These are phyloP conservation scores for Pristiophorus japonicus DNA, from an alignment of 2,113 vertebrate species.

Conservation along the genomic window DNA sequence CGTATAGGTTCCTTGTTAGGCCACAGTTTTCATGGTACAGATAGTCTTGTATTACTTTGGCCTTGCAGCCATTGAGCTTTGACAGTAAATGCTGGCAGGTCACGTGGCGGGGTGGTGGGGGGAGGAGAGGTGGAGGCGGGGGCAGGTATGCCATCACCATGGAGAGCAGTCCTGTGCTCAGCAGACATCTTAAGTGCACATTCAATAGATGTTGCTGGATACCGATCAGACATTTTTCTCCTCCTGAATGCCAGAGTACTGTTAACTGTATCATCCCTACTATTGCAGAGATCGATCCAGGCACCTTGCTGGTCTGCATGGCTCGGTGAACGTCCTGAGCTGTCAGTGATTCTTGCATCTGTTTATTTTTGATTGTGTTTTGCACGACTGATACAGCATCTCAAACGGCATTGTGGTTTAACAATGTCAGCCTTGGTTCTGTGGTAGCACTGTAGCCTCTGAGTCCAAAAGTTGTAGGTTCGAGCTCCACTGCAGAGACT, in stretches of 20 bases:
- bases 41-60: background rate
- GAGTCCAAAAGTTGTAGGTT: too few relatives aligned
- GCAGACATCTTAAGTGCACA: background rate
- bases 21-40: background rate
- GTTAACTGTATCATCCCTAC: background rate
- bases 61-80: background rate
- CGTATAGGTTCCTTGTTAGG: background rate
- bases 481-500: too few relatives aligned
- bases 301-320: background rate
- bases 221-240: background rate
- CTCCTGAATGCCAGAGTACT: background rate
- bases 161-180: background rate
- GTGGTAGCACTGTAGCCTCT: too few relatives aligned
- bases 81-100: background rate
- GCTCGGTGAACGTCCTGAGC: background rate
- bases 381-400: background rate
- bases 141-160: background rate
- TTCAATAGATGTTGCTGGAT: background rate
- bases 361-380: background rate
- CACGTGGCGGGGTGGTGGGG: too few relatives aligned
- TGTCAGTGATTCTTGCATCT: background rate
- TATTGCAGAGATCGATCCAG: background rate
- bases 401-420: background rate
- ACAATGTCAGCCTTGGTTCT: background rate
- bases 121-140: too few relatives aligned